Evolutionary conservation across 1,140 invertebrate species (phyloP).

Genomic region (Elymnias hypermnestra): DNA sequence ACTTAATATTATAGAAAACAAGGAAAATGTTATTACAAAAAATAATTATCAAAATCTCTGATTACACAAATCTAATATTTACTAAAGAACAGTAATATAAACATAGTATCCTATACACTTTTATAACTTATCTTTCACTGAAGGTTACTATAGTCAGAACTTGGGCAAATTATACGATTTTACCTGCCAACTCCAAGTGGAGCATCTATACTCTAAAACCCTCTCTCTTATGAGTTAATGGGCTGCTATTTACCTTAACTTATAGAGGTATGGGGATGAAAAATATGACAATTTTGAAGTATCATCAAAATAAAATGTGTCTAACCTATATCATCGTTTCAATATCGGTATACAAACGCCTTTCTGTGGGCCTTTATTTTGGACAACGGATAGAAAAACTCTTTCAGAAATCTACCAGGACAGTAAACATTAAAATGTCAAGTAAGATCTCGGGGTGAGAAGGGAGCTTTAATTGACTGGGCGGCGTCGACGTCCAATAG

Average conservation of each 20-base stretch:
- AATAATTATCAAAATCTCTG: no score
- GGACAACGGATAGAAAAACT: conserved; percentile 3
- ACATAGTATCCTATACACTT: no score
- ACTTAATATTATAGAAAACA: conserved; percentile 19
- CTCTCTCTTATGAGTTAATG: no score
- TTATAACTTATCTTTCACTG: no score
- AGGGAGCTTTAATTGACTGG: conserved; percentile 63
- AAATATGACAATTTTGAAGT: no score
- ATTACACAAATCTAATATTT: background rate
- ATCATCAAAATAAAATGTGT: background rate
- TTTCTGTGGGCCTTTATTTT: background rate
- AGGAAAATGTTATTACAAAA: background rate
- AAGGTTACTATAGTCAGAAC: no score
- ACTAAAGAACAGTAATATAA: no score
- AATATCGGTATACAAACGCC: background rate
- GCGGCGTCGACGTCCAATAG: conserved; percentile 55
- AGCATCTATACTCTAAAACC: no score
- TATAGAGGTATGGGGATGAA: no score
- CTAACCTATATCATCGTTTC: background rate
- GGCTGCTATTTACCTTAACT: no score
- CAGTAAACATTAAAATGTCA: conserved; percentile 71
- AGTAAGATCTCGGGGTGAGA: conserved; percentile 46
- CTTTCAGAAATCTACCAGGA: conserved; percentile 25
- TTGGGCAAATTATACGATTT: no score
- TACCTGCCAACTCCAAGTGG: no score